phyloP scores from a whole-genome alignment of 2,888 invertebrate species.

The Tuta absoluta region DNA sequence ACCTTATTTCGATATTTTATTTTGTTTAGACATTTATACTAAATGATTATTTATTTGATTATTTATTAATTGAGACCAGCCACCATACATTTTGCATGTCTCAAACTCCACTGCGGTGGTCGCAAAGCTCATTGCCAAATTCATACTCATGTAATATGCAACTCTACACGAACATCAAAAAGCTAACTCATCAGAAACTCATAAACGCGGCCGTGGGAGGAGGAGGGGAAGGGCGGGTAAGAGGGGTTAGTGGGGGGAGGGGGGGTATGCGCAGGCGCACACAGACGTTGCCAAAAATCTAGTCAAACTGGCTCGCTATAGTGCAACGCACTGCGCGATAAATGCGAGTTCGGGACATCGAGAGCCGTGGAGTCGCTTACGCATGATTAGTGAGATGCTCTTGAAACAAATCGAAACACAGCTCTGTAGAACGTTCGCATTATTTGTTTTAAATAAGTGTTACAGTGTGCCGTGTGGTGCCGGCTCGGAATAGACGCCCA shows the following conservation, averaged over 20 bases:
- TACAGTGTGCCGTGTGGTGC: no score
- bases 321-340: conserved; percentile 77
- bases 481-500: no score
- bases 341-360: conserved; percentile 53
- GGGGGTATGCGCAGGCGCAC: conserved; percentile 39
- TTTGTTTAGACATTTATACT: no score
- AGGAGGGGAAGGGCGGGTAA: conserved; percentile 40
- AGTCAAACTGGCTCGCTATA: conserved; percentile 79
- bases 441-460: no score
- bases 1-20: no score
- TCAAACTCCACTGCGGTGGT: conserved; percentile 2
- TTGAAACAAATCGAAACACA: no score
- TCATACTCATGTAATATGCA: background rate
- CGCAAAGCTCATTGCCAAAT: conserved; percentile 1
- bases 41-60: no score
- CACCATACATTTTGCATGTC: background rate
- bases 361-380: conserved; percentile 45
- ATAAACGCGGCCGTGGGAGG: conserved; percentile 52
- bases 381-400: background rate
- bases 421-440: no score
- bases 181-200: conserved; percentile 60
- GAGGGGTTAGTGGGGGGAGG: conserved; percentile 38
- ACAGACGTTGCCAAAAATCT: conserved; percentile 75
- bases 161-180: conserved; percentile 18
- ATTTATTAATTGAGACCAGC: no score